Evolutionary conservation across 2,113 vertebrate species (phyloP), one percentile per base, ranked within the genome.

Genomic region (Isichthys henryi): DNA sequence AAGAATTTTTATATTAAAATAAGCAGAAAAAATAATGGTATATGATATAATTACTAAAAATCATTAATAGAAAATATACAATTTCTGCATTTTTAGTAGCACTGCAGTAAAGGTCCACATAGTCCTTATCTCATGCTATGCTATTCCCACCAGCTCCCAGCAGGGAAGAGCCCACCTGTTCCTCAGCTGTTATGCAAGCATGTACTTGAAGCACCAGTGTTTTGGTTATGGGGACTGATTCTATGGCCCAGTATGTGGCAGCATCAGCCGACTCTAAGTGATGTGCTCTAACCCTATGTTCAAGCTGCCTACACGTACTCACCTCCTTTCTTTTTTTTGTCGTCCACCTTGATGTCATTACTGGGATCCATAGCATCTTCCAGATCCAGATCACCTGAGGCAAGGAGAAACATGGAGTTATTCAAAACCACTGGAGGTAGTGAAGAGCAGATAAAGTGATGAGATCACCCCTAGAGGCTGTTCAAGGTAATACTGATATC

Each of bases 281-380:
- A 13, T 13, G 62, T 31, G n/a, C n/a, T 70, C 62, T 13, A 31
- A 27, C 31, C 10, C 27, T 45, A 23, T 21, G 8, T 45, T 31
- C 50, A 52, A 21, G 23, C 62, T 23, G 8, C 48, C 31, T 17
- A 5, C 11, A 6, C 9, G 0, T 27, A 93, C 94, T 88, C 93
- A 95, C 93, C 96, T 89, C 91, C 92, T 85, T 91, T 92, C 15
- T 90, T 92, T 83, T 92, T 92, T 86, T 94, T 94, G 82, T 92
- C 94, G 62, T 93, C 94, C 19, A 88, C 93, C 50, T 88, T 92
- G 62, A 90, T 90, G 91, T 98, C 97, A 1, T 97, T 97, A 19
- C 50, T 92, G 74, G 95, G 95, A 92, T 97, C 93, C 84, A 98
- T 87, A 49, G 97, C 97, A 93, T 99, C 98, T 23, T 89, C 9